A percentile compares a stretch with the other conserved stretches of the same genome.
These are phyloP conservation scores for Gymnocypris eckloni DNA, from an alignment of 2,797 vertebrate genomes.

Conservation along the genomic window DNA sequence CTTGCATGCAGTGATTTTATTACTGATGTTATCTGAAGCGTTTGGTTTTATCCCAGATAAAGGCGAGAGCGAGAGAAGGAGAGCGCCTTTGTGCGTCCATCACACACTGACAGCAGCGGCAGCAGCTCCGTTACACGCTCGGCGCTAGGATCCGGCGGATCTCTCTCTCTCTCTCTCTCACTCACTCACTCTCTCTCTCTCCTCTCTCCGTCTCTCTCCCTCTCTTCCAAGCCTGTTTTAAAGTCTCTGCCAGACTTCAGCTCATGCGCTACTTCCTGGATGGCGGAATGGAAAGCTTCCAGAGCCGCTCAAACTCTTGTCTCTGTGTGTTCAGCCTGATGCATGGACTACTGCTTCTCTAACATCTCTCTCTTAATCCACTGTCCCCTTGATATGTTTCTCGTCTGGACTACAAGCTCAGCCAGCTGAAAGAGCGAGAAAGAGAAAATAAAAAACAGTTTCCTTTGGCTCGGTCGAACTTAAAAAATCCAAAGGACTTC, in stretches of 20 bases:
- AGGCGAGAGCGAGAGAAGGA: not conserved
- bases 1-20: slow-evolving; percentile 7
- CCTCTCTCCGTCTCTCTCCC: slow-evolving; percentile 44
- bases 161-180: slow-evolving; percentile 53
- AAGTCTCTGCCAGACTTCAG: slow-evolving; percentile 89
- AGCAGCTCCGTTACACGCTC: not conserved
- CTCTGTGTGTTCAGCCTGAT: slow-evolving; percentile 68
- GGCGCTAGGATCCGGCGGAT: slow-evolving; percentile 85
- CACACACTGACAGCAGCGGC: slow-evolving; percentile 12
- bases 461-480: slow-evolving; percentile 63
- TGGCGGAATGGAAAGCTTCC: slow-evolving; percentile 87
- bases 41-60: slow-evolving; percentile 22
- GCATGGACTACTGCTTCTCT: slow-evolving; percentile 60
- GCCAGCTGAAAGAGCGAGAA: slow-evolving; percentile 42
- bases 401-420: slow-evolving; percentile 64
- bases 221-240: slow-evolving; percentile 83
- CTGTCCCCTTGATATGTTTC: slow-evolving; percentile 62
- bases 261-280: slow-evolving; percentile 91
- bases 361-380: slow-evolving; percentile 44
- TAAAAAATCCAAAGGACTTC: slow-evolving; percentile 42
- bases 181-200: slow-evolving; percentile 41
- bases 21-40: slow-evolving; percentile 29
- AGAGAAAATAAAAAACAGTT: slow-evolving; percentile 57
- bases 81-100: slow-evolving; percentile 26
- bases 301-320: slow-evolving; percentile 74